Conservation (phyloP, 1,140 invertebrate genomes). For the Drosophila sp. region DNA sequence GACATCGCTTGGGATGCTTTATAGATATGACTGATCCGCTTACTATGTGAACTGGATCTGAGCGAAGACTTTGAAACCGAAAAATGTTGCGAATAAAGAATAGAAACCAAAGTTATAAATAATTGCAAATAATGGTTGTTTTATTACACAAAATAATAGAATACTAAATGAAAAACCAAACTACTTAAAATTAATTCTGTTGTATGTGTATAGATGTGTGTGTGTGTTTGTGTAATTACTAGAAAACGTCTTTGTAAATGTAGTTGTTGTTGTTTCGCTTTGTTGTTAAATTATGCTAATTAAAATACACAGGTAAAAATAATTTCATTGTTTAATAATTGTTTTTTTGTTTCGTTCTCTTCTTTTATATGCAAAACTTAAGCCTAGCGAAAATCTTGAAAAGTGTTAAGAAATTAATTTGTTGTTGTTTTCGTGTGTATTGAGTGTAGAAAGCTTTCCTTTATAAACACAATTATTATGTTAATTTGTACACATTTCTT, state of each 20-base stretch:
- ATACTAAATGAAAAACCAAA: constrained; percentile 79
- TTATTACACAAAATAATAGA: constrained; percentile 77
- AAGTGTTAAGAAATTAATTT: constrained; percentile 61
- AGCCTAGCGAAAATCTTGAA: constrained; percentile 70
- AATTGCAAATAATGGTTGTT: constrained; percentile 70
- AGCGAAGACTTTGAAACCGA: constrained; percentile 47
- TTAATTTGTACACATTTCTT: constrained; percentile 80
- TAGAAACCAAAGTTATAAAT: constrained; percentile 26
- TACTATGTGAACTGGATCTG: constrained; percentile 30
- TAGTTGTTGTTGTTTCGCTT: constrained; percentile 70
- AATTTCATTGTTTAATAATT: constrained; percentile 80
- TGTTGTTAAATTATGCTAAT: constrained; percentile 76
- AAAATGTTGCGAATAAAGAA: background rate
- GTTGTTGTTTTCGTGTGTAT: constrained; percentile 11
- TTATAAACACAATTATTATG: constrained; percentile 59
- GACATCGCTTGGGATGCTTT: constrained; percentile 32
- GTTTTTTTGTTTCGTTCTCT: constrained; percentile 48
- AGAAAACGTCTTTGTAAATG: constrained; percentile 80
- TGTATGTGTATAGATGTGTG: constrained; percentile 47
- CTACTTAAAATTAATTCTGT: constrained; percentile 71
- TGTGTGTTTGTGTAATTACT: constrained; percentile 66
- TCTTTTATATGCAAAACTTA: constrained; percentile 61
- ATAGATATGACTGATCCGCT: constrained; percentile 32
- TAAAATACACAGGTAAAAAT: constrained; percentile 82
- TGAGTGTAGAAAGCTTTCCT: constrained; percentile 70